Percentiles rank a stretch among this genome's conserved stretches.
phyloP scores from a whole-genome alignment of 1,140 invertebrate genomes.

The Solen grandis region DNA sequence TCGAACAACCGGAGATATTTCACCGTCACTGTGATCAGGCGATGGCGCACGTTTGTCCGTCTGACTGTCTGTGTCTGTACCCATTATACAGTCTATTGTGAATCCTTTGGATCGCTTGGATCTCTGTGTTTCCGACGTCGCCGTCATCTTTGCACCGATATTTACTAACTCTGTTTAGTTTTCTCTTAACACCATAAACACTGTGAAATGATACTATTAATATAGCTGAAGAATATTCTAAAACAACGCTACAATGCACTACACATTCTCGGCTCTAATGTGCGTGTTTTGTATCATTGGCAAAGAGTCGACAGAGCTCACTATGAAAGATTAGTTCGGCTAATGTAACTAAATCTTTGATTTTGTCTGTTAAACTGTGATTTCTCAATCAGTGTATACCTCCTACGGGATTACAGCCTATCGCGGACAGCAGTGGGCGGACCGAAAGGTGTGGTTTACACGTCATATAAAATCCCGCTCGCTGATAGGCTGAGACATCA shows the following conservation, averaged over 20 bases:
- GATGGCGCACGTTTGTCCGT: slow-evolving; percentile 37
- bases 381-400: slow-evolving; percentile 17
- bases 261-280: too few species aligned
- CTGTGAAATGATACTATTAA: too few species aligned
- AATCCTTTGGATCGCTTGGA: slow-evolving; percentile 38
- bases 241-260: too few species aligned
- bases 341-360: slow-evolving; percentile 49
- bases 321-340: not conserved
- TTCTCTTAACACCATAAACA: too few species aligned
- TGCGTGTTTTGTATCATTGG: too few species aligned
- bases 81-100: slow-evolving; percentile 51
- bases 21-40: too few species aligned
- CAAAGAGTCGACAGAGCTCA: too few species aligned
- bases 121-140: not conserved
- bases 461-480: not conserved
- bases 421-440: slow-evolving; percentile 13
- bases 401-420: slow-evolving; percentile 3
- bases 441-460: not conserved
- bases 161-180: too few species aligned
- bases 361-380: slow-evolving; percentile 48
- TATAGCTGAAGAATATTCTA: too few species aligned
- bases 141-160: slow-evolving; percentile 44
- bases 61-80: slow-evolving; percentile 32
- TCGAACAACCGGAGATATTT: not conserved
- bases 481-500: not conserved